Percentiles rank a stretch among this genome's conserved stretches.
Evolutionary conservation across 2,113 vertebrate genomes (phyloP).

Genomic region (Hepsetus odoe): DNA sequence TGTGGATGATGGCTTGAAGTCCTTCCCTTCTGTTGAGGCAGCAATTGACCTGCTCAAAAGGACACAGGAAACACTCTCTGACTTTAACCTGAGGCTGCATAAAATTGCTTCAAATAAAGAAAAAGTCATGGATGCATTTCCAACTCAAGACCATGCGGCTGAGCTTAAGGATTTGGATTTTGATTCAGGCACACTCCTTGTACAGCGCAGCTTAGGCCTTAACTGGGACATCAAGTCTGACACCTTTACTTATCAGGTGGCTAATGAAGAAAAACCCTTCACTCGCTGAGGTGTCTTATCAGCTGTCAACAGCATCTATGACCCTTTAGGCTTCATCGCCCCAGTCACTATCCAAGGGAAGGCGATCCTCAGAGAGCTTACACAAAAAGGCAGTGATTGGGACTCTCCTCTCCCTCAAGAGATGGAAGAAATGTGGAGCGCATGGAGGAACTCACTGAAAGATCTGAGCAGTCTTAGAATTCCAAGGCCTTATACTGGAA

Average conservation of each 20-base stretch:
- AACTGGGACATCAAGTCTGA: slow-evolving; percentile 19
- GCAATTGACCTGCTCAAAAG: background rate
- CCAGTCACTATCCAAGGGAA: slow-evolving; percentile 28
- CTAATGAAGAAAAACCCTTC: background rate
- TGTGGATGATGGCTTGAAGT: slow-evolving; percentile 14
- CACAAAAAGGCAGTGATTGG: slow-evolving; percentile 27
- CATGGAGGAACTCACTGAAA: background rate
- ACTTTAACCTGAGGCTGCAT: slow-evolving; percentile 8
- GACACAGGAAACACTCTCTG: background rate
- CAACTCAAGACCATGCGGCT: background rate
- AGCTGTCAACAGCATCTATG: slow-evolving; percentile 36
- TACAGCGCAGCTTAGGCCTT: slow-evolving; percentile 36
- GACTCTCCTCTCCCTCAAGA: slow-evolving; percentile 5
- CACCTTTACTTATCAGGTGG: slow-evolving; percentile 38
- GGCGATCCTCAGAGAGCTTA: slow-evolving; percentile 29
- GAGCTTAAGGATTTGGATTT: background rate
- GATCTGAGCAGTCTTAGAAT: background rate
- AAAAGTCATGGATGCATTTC: background rate
- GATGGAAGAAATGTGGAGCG: background rate
- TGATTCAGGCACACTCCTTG: background rate
- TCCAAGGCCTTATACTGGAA: too few relatives aligned
- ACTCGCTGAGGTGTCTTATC: slow-evolving; percentile 30
- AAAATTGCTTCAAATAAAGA: background rate
- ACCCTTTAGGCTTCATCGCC: slow-evolving; percentile 19
- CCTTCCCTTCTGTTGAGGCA: background rate